A percentile compares a stretch with the other conserved stretches of the same genome.
Evolutionary conservation across 2,797 vertebrate genomes (phyloP).

Genomic region (Sebastiscus albofasciatus): DNA sequence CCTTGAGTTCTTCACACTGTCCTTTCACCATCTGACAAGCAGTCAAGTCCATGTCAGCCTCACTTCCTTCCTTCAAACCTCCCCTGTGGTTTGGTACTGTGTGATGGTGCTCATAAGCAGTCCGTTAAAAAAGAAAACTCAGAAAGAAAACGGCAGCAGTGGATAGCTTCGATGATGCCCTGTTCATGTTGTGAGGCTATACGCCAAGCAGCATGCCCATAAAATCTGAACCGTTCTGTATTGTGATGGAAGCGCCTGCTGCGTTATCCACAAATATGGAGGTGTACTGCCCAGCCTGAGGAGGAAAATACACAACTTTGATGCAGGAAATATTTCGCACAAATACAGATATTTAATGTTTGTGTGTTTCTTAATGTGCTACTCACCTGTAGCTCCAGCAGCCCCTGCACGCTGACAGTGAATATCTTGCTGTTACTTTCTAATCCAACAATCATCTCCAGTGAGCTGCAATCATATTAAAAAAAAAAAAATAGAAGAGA

Average conservation of each 20-base stretch:
- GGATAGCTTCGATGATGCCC: slow-evolving; percentile 35
- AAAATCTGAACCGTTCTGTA: slow-evolving; percentile 94
- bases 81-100: slow-evolving; percentile 53
- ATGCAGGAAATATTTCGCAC: not conserved
- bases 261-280: slow-evolving; percentile 97
- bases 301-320: not conserved
- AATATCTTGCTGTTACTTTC: slow-evolving; percentile 95
- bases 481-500: slow-evolving; percentile 2
- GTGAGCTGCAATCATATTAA: slow-evolving; percentile 80
- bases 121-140: slow-evolving; percentile 45
- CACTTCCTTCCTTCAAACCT: slow-evolving; percentile 49
- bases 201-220: slow-evolving; percentile 92
- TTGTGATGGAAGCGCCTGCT: slow-evolving; percentile 87
- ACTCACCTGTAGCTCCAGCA: slow-evolving; percentile 94
- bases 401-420: slow-evolving; percentile 91
- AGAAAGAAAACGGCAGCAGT: slow-evolving; percentile 21
- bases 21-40: slow-evolving; percentile 57
- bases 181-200: slow-evolving; percentile 67
- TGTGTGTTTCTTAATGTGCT: not conserved
- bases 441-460: slow-evolving; percentile 93
- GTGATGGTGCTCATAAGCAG: slow-evolving; percentile 51
- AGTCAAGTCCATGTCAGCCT: slow-evolving; percentile 54
- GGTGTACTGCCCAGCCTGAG: slow-evolving; percentile 92
- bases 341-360: not conserved
- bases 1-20: slow-evolving; percentile 59